Percentiles rank a stretch among this genome's conserved stretches.
These are phyloP conservation scores for Meteorus cinctellus DNA, from an alignment of 2,888 invertebrate species.

Conservation along the genomic window DNA sequence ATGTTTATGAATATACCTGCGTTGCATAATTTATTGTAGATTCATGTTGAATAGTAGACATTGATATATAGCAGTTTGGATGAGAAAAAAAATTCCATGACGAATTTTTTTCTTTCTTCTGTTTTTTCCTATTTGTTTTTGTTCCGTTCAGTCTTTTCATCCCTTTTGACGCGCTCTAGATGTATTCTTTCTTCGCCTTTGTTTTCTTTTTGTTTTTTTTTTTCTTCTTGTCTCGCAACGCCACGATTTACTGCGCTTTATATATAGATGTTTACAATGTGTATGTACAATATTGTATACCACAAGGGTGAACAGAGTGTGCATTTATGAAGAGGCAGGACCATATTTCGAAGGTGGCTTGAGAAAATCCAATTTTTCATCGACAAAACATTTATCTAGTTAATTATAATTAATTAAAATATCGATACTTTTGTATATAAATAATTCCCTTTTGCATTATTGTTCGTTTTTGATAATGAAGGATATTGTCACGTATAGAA, in stretches of 20 bases:
- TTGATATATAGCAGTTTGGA: neutral
- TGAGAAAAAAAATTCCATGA: neutral
- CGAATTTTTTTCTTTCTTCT: slow-evolving; percentile 14
- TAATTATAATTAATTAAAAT: too few relatives aligned
- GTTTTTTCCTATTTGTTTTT: neutral
- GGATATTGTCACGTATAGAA: too few relatives aligned
- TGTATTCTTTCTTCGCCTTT: slow-evolving; percentile 5
- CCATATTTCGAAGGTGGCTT: too few relatives aligned
- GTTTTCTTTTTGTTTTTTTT: slow-evolving; percentile 4
- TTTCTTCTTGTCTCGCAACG: slow-evolving; percentile 1
- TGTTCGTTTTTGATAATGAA: too few relatives aligned
- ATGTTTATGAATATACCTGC: neutral
- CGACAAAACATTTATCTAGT: too few relatives aligned
- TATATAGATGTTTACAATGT: neutral
- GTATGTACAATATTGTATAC: neutral
- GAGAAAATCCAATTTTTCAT: too few relatives aligned
- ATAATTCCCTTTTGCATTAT: too few relatives aligned
- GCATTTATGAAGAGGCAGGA: too few relatives aligned
- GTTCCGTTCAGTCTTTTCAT: neutral
- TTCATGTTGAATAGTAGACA: slow-evolving; percentile 1
- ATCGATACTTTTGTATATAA: too few relatives aligned
- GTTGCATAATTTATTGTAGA: slow-evolving; percentile 2
- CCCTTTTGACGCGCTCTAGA: slow-evolving; percentile 15
- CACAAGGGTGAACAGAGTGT: too few relatives aligned
- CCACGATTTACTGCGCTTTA: slow-evolving; percentile 37